phyloP scores from a whole-genome alignment of 2,888 invertebrate genomes.

The Harmothoe impar region DNA sequence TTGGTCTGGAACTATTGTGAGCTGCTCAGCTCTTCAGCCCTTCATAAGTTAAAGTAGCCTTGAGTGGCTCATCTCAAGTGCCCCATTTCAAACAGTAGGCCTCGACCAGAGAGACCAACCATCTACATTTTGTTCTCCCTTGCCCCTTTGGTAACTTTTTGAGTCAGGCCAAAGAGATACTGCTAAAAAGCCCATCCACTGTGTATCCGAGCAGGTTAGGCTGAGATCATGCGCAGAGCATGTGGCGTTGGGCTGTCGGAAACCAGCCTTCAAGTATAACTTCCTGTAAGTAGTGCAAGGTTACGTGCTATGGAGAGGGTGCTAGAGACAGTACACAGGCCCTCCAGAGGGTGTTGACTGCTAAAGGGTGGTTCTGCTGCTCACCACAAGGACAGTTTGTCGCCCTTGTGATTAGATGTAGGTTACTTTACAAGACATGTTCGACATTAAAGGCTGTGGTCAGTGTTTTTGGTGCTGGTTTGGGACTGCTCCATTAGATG shows the following conservation, averaged over 20 bases:
- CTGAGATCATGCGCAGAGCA: neutral
- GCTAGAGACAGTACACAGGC: neutral
- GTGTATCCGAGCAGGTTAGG: neutral
- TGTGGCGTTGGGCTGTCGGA: neutral
- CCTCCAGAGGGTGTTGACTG: neutral
- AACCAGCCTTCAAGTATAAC: conserved; percentile 7
- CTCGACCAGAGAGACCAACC: no score
- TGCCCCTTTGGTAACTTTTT: neutral
- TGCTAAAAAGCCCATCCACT: neutral
- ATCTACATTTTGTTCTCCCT: no score
- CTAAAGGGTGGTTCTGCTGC: neutral
- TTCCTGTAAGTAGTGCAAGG: neutral
- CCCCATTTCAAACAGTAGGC: no score
- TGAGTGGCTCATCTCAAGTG: no score
- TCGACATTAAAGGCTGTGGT: no score
- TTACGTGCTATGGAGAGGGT: neutral
- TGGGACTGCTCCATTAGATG: no score
- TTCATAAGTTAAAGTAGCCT: no score
- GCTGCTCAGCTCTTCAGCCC: no score
- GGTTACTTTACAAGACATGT: neutral
- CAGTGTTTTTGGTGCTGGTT: no score
- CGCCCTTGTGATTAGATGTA: neutral
- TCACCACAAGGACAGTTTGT: conserved; percentile 1
- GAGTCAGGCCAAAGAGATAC: neutral
- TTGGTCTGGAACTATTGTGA: no score